phyloP scores from a whole-genome alignment of 2,113 vertebrate species.

The Atrichornis clamosus region DNA sequence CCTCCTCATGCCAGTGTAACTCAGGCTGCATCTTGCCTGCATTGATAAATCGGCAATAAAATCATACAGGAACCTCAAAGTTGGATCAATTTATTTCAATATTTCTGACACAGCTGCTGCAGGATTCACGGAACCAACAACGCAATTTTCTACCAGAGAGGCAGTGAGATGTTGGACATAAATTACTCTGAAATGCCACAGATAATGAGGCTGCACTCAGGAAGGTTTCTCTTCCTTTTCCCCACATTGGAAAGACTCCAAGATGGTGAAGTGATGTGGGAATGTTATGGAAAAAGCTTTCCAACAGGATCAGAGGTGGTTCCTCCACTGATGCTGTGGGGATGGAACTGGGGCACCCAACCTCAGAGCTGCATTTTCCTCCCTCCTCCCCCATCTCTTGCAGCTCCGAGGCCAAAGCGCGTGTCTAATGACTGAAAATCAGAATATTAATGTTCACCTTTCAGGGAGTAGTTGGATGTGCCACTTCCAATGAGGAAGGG shows the following conservation, averaged over 20 bases:
- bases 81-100: slow-evolving; percentile 39
- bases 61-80: slow-evolving; percentile 3
- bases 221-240: not conserved
- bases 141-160: not conserved
- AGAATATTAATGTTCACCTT: not conserved
- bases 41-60: slow-evolving; percentile 46
- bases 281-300: not conserved
- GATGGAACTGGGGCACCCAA: too few species aligned
- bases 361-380: not conserved
- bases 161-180: not conserved
- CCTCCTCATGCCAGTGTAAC: not conserved
- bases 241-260: not conserved
- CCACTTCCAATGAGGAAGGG: not conserved
- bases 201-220: slow-evolving; percentile 17
- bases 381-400: not conserved
- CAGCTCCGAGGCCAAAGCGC: not conserved
- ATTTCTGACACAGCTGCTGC: slow-evolving; percentile 6
- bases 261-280: not conserved
- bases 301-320: fast-evolving
- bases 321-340: not conserved
- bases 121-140: not conserved
- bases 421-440: not conserved
- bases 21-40: not conserved
- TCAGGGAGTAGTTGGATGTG: not conserved
- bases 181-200: slow-evolving; percentile 63